Evolutionary conservation across 2,888 invertebrate genomes (phyloP).

Genomic region (Geophilus truncorum): DNA sequence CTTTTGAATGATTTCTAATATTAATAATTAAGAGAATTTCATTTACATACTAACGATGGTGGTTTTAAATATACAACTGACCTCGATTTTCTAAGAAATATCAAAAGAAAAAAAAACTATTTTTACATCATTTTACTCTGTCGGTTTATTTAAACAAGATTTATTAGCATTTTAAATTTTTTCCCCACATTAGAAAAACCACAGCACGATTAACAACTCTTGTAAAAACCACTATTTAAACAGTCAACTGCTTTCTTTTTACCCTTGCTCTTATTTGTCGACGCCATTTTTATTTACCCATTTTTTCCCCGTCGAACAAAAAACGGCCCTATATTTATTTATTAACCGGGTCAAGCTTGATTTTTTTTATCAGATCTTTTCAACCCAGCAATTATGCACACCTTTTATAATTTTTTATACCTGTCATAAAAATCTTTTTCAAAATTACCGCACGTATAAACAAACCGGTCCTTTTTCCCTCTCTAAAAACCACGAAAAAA

Average conservation of each 20-base stretch:
- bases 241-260: neutral
- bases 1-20: neutral
- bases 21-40: neutral
- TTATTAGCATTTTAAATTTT: neutral
- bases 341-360: neutral
- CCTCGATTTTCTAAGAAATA: neutral
- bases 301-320: neutral
- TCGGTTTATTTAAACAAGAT: neutral
- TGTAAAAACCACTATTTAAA: neutral
- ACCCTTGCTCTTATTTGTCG: neutral
- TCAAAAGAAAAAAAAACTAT: neutral
- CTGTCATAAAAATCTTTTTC: neutral
- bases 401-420: neutral
- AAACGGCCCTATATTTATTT: neutral
- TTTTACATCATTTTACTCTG: neutral
- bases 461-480: neutral
- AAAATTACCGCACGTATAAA: neutral
- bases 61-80: no score
- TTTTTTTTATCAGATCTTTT: neutral
- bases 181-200: neutral
- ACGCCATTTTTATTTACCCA: neutral
- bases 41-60: no score
- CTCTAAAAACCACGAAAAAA: neutral
- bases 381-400: neutral
- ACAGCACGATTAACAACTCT: neutral